Conservation (phyloP, 2,888 invertebrate genomes). For the Thumatha senex region DNA sequence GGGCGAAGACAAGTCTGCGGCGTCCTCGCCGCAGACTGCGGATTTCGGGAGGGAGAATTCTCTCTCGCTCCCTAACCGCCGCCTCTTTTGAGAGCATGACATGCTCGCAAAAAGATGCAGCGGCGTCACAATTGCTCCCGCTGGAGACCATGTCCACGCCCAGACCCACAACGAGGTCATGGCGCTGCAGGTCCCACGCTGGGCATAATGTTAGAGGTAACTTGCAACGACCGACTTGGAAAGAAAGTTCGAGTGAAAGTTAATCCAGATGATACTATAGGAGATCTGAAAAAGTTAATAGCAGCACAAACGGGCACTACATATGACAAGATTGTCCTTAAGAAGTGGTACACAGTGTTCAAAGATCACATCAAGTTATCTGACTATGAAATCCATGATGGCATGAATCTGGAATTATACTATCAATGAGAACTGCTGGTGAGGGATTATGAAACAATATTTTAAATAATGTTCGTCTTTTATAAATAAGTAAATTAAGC, state of each 20-base stretch:
- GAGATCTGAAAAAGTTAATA: conserved; percentile 98
- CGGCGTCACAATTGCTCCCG: too few species aligned
- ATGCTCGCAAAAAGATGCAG: too few species aligned
- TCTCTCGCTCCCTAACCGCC: too few species aligned
- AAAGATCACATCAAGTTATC: conserved; percentile 98
- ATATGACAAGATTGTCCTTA: conserved; percentile 98
- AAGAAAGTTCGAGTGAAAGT: conserved; percentile 99
- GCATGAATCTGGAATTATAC: conserved; percentile 99
- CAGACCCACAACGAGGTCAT: too few species aligned
- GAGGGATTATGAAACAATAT: conserved; percentile 2
- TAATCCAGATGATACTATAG: conserved; percentile 98
- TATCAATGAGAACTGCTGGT: conserved; percentile 87
- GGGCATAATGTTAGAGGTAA: conserved; percentile 99
- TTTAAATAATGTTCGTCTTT: conserved; percentile 21
- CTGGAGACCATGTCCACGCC: too few species aligned
- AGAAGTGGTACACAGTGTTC: conserved; percentile 99
- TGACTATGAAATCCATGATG: conserved; percentile 99
- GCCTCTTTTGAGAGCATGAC: too few species aligned
- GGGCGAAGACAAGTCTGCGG: too few species aligned
- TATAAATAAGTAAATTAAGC: conserved; percentile 17
- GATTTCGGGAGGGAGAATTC: too few species aligned
- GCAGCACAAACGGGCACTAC: conserved; percentile 99
- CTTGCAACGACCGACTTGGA: conserved; percentile 98
- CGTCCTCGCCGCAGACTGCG: too few species aligned
- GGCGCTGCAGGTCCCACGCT: too few species aligned